Percentiles rank a stretch among this genome's conserved stretches.
phyloP scores from a whole-genome alignment of 2,888 invertebrate species.

The Conomelus anceps region DNA sequence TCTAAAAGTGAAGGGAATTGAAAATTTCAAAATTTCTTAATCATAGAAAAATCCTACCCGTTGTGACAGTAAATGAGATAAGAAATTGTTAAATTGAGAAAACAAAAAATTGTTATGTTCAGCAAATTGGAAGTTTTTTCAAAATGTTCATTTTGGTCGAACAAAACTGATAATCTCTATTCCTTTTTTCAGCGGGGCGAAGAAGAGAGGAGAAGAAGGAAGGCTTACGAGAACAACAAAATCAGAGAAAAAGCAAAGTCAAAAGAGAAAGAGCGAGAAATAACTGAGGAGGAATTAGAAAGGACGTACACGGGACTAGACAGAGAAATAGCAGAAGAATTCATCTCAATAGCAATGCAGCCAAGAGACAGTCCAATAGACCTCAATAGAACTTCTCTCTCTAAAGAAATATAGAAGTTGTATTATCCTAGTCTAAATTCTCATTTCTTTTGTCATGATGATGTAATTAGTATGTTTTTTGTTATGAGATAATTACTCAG shows the following conservation, averaged over 20 bases:
- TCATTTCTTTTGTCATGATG: neutral
- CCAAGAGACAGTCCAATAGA: constrained; percentile 21
- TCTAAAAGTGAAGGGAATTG: too few species aligned
- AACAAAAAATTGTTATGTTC: too few species aligned
- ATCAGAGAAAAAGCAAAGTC: constrained; percentile 25
- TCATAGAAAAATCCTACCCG: too few species aligned
- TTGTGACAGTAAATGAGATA: too few species aligned
- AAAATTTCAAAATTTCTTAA: too few species aligned
- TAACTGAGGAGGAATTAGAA: constrained; percentile 40
- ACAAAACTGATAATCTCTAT: too few species aligned
- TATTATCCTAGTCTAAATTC: neutral
- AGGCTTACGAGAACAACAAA: neutral
- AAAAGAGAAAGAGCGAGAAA: constrained; percentile 33
- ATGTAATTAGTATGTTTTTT: neutral
- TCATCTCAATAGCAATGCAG: constrained; percentile 42
- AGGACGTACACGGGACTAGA: constrained; percentile 43
- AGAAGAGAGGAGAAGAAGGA: neutral
- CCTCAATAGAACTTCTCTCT: neutral
- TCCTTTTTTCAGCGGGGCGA: neutral
- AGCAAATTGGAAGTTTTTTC: too few species aligned
- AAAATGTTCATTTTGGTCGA: too few species aligned
- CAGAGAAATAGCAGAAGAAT: constrained; percentile 42
- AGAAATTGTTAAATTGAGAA: too few species aligned
- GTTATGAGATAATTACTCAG: neutral
- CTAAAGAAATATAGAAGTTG: neutral